Evolutionary conservation across 2,113 vertebrate species (phyloP).

Genomic region (Petrocephalus microphthalmus): DNA sequence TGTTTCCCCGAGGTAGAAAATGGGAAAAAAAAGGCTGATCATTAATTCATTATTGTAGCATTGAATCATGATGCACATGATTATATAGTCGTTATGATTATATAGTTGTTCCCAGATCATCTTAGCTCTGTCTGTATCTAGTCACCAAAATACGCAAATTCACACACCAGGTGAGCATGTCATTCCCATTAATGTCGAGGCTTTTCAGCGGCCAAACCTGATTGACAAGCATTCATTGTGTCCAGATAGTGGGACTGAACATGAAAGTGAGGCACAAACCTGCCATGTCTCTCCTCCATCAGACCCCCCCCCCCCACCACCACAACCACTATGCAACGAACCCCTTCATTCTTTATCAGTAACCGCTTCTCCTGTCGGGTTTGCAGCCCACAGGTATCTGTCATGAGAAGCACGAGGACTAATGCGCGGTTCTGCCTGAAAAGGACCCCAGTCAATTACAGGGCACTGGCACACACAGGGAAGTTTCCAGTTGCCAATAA

Average conservation of each 20-base stretch:
- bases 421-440: not conserved
- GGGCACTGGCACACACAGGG: not conserved
- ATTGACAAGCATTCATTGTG: not conserved
- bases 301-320: not conserved
- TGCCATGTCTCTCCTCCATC: not conserved
- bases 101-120: not conserved
- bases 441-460: not conserved
- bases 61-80: not conserved
- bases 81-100: not conserved
- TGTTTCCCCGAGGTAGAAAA: not conserved
- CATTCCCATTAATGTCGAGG: not conserved
- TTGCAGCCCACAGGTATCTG: not conserved
- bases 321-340: too few relatives aligned
- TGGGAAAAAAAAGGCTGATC: not conserved
- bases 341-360: not conserved
- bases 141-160: too few relatives aligned
- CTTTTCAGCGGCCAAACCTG: not conserved
- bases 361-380: not conserved
- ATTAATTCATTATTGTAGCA: conserved; percentile 10
- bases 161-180: not conserved
- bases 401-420: not conserved
- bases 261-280: not conserved
- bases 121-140: not conserved
- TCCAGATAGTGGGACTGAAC: not conserved
- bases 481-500: not conserved